These are phyloP conservation scores for Stenodema calcarata DNA, from an alignment of 2,888 invertebrate genomes.

Conservation along the genomic window DNA sequence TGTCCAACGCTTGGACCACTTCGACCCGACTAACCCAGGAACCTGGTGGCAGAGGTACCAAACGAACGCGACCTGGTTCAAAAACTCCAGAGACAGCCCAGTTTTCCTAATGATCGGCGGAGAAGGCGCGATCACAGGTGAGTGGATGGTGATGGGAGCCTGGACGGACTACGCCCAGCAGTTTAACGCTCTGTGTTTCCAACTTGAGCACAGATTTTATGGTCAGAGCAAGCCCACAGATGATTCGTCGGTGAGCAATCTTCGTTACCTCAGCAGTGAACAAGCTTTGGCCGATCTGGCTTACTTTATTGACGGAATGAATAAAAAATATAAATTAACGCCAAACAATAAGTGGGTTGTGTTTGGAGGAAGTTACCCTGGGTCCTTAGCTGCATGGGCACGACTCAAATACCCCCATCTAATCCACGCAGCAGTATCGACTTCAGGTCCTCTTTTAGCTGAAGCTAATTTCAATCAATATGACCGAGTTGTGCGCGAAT, in stretches of 20 bases:
- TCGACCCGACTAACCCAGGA: constrained; percentile 70
- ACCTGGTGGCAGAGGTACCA: constrained; percentile 67
- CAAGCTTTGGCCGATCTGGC: constrained; percentile 89
- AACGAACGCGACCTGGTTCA: constrained; percentile 55
- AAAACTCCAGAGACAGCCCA: constrained; percentile 69
- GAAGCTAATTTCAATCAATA: constrained; percentile 88
- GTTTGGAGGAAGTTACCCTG: constrained; percentile 95
- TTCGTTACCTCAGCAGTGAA: constrained; percentile 78
- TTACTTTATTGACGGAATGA: constrained; percentile 78
- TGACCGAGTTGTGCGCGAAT: constrained; percentile 78
- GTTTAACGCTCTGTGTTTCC: constrained; percentile 83
- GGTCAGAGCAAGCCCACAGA: constrained; percentile 87
- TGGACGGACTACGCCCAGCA: constrained; percentile 85
- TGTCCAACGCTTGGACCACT: constrained; percentile 83
- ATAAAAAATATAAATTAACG: constrained; percentile 68
- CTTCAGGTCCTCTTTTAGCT: constrained; percentile 88
- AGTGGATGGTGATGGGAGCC: constrained; percentile 84
- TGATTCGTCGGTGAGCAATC: constrained; percentile 82
- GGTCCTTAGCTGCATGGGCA: constrained; percentile 90
- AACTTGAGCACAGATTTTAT: constrained; percentile 92
- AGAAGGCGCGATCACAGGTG: constrained; percentile 81
- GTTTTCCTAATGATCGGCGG: constrained; percentile 96
- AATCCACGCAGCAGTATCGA: constrained; percentile 83
- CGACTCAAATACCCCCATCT: constrained; percentile 88
- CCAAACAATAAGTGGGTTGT: constrained; percentile 80